phyloP scores from a whole-genome alignment of 1,140 invertebrate species.

The Temnothorax curvispinosus region DNA sequence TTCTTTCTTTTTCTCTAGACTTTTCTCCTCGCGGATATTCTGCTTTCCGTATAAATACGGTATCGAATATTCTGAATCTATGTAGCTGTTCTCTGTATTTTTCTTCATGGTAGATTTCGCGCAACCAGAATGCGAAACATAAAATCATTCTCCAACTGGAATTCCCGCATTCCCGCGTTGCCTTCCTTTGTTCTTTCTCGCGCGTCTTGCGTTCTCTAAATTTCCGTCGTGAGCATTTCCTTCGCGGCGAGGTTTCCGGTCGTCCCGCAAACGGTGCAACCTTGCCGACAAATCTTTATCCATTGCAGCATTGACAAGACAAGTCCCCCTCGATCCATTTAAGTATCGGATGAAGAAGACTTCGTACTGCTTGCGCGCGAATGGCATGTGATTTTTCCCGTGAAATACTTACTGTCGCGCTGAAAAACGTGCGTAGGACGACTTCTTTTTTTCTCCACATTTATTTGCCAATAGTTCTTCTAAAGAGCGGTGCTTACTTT shows the following conservation, averaged over 20 bases:
- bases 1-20: background rate
- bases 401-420: background rate
- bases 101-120: constrained; percentile 1
- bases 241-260: constrained; percentile 19
- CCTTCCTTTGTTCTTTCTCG: background rate
- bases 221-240: background rate
- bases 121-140: background rate
- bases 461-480: background rate
- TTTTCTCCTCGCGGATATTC: background rate
- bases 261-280: background rate
- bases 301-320: constrained; percentile 14
- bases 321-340: background rate
- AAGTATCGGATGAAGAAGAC: background rate
- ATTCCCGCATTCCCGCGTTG: background rate
- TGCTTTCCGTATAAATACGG: background rate
- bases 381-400: background rate
- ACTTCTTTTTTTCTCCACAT: background rate
- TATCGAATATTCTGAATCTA: constrained; percentile 20
- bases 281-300: background rate
- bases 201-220: constrained; percentile 3
- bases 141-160: constrained; percentile 8
- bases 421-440: background rate
- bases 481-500: background rate
- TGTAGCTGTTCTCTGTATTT: background rate
- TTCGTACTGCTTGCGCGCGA: background rate